A percentile compares a stretch with the other conserved stretches of the same genome.
Evolutionary conservation across 1,140 invertebrate genomes (phyloP).

Genomic region (Pachyrhynchus sulphureomaculatus): DNA sequence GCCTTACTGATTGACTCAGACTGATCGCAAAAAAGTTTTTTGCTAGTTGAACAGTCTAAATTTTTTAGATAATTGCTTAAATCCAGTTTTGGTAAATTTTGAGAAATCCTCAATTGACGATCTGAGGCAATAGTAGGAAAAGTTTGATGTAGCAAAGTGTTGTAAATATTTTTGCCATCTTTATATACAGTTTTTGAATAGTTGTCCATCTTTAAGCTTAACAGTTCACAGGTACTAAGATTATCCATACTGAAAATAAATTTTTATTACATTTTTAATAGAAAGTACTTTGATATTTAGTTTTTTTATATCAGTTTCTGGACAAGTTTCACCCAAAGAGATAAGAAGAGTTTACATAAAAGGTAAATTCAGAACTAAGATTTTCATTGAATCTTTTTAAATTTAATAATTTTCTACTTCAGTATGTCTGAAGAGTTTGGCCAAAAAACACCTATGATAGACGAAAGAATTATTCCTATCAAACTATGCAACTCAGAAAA

Average conservation of each 20-base stretch:
- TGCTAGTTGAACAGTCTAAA: constrained; percentile 20
- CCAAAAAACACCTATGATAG: too few species aligned
- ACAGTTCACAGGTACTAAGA: constrained; percentile 28
- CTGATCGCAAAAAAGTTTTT: constrained; percentile 17
- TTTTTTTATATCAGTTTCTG: too few species aligned
- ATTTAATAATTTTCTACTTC: too few species aligned
- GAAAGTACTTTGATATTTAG: too few species aligned
- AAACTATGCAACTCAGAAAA: too few species aligned
- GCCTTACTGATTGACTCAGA: constrained; percentile 16
- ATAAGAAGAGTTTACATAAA: too few species aligned
- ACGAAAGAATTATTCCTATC: too few species aligned
- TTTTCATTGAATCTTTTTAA: too few species aligned
- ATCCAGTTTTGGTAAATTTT: constrained; percentile 29
- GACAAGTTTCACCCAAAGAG: too few species aligned
- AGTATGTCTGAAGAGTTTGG: too few species aligned
- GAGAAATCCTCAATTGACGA: constrained; percentile 20
- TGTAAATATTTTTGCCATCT: constrained; percentile 25
- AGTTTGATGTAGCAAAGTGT: constrained; percentile 6
- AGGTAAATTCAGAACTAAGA: too few species aligned
- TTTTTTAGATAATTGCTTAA: constrained; percentile 21
- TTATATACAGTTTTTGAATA: constrained; percentile 28
- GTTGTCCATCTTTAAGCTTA: constrained; percentile 34
- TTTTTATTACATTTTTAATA: not conserved
- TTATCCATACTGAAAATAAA: constrained; percentile 36
- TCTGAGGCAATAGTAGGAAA: constrained; percentile 7